Conservation (phyloP, 1,140 invertebrate species). For the Trigoniulus corallinus region DNA sequence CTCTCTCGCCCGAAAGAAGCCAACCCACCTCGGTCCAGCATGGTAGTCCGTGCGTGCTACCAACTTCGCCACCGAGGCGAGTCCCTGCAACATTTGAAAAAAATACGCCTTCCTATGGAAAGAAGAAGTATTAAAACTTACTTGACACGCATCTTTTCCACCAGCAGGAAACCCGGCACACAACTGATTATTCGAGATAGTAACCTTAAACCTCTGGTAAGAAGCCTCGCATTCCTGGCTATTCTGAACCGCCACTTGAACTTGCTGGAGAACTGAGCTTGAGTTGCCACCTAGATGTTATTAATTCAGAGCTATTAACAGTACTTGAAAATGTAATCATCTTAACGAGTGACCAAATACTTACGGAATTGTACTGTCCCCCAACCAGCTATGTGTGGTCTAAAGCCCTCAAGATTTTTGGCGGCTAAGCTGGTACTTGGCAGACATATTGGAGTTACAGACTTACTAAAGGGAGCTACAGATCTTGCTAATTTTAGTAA, state of each 20-base stretch:
- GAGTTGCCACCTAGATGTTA: background rate
- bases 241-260: background rate
- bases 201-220: background rate
- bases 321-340: background rate
- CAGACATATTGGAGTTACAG: slow-evolving; percentile 3
- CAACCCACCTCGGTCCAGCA: no score
- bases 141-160: slow-evolving; percentile 9
- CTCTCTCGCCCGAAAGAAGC: no score
- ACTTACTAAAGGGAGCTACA: slow-evolving; percentile 25
- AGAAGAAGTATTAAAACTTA: no score
- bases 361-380: slow-evolving; percentile 5
- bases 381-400: background rate
- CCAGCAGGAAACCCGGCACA: background rate
- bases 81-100: no score
- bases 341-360: background rate
- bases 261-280: background rate
- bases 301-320: slow-evolving; percentile 1
- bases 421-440: slow-evolving; percentile 3
- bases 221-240: background rate
- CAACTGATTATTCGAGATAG: background rate
- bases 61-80: no score
- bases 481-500: slow-evolving; percentile 36
- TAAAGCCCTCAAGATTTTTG: background rate
- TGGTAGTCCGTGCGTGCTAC: no score
- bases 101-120: no score